Percentiles rank a stretch among this genome's conserved stretches.
Conservation (phyloP, 2,888 invertebrate species). For the Drosophila nigritarsus region DNA sequence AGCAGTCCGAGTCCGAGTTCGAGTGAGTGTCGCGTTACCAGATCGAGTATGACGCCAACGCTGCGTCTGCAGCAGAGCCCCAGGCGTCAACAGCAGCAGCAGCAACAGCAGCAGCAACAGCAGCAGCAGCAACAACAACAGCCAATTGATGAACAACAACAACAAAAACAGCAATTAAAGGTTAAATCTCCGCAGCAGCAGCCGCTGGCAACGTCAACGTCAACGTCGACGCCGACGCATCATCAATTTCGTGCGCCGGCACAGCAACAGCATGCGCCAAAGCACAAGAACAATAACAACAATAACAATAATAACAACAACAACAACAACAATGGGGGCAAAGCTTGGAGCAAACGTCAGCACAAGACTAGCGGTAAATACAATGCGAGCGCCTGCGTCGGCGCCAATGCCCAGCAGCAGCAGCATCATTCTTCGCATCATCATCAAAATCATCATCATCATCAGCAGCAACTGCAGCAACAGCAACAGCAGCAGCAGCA, state of each 20-base stretch:
- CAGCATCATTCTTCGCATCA: slow-evolving; percentile 25
- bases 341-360: slow-evolving; percentile 84
- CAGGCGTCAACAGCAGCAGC: slow-evolving; percentile 59
- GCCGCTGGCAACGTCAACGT: neutral
- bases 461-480: slow-evolving; percentile 25
- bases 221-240: slow-evolving; percentile 41
- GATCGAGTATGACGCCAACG: slow-evolving; percentile 76
- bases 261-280: slow-evolving; percentile 69
- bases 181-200: slow-evolving; percentile 66
- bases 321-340: slow-evolving; percentile 38
- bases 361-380: slow-evolving; percentile 81
- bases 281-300: slow-evolving; percentile 54
- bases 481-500: slow-evolving; percentile 33
- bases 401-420: slow-evolving; percentile 46
- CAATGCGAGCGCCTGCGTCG: slow-evolving; percentile 64
- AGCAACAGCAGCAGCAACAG: slow-evolving; percentile 42
- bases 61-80: slow-evolving; percentile 69
- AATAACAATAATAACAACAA: slow-evolving; percentile 1
- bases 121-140: slow-evolving; percentile 23
- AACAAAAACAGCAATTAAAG: slow-evolving; percentile 50
- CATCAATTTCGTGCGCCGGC: slow-evolving; percentile 84
- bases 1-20: slow-evolving; percentile 52
- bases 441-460: slow-evolving; percentile 36
- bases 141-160: slow-evolving; percentile 34
- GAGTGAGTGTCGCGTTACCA: slow-evolving; percentile 78